These are phyloP conservation scores for Hephaestus fuliginosus DNA, from an alignment of 2,797 vertebrate genomes.

Conservation along the genomic window DNA sequence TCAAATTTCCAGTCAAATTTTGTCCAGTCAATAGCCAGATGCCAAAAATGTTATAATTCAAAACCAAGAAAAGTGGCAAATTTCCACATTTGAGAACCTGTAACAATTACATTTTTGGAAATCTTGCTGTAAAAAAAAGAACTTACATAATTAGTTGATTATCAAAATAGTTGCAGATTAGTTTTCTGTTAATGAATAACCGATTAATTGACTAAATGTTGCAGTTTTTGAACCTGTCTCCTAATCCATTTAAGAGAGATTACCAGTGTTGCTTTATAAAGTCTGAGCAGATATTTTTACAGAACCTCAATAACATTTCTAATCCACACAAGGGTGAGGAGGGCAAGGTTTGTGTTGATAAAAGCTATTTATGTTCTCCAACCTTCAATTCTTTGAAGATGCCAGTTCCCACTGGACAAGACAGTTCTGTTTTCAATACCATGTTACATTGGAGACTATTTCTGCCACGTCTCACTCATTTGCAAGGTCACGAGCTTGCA, in stretches of 20 bases:
- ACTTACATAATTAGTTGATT: no score
- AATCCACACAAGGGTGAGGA: no score
- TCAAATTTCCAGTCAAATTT: no score
- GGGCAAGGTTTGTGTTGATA: conserved; percentile 2
- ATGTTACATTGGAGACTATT: background rate
- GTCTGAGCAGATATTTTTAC: background rate
- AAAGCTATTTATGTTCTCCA: conserved; percentile 19
- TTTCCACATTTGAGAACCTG: no score
- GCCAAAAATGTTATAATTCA: no score
- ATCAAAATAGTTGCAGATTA: no score
- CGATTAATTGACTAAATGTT: no score
- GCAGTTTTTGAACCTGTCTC: background rate
- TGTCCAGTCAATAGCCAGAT: no score
- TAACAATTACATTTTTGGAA: no score
- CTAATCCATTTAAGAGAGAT: background rate
- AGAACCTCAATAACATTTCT: background rate
- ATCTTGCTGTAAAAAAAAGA: no score
- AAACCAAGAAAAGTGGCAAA: no score
- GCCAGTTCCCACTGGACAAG: background rate
- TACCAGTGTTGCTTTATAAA: background rate
- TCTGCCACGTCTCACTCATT: background rate
- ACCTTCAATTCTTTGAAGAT: conserved; percentile 1
- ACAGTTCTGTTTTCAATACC: background rate
- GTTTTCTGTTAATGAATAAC: no score
- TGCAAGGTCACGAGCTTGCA: background rate